Evolutionary conservation across 2,113 vertebrate genomes (phyloP).

Genomic region (Cryptotis parvus): DNA sequence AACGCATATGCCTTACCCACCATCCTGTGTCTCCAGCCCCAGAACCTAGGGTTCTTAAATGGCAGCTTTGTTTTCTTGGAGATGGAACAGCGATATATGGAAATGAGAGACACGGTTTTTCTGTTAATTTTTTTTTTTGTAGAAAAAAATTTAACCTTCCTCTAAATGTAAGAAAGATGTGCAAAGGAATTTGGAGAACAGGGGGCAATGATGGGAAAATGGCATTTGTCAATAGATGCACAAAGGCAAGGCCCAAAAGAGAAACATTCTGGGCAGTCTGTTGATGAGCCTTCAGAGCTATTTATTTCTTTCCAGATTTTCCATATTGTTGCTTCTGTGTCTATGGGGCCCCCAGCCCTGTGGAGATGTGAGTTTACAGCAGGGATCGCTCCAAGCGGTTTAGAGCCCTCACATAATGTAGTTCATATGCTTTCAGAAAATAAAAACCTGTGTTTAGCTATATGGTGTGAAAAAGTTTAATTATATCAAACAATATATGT

Average conservation of each 20-base stretch:
- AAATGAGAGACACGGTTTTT: constrained; percentile 15
- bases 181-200: not conserved
- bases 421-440: constrained; percentile 10
- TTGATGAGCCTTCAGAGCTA: constrained; percentile 15
- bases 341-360: not conserved
- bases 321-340: not conserved
- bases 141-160: not conserved
- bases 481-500: constrained; percentile 43
- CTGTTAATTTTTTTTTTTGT: not conserved
- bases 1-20: too few species aligned
- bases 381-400: not conserved
- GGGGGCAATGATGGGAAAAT: not conserved
- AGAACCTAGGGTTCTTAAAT: not conserved
- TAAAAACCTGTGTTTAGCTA: constrained; percentile 6
- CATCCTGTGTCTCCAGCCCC: too few species aligned
- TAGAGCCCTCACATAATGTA: not conserved
- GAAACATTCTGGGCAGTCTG: not conserved
- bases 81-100: not conserved
- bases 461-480: constrained; percentile 35
- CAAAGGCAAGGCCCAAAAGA: not conserved
- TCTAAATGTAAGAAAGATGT: not conserved
- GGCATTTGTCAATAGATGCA: constrained; percentile 26
- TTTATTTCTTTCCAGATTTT: constrained; percentile 5
- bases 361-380: not conserved
- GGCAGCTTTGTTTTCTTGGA: not conserved